Base-by-base conservation (phyloP, 2,888 invertebrate species). In the Hydroisotoma schaefferi region DNA sequence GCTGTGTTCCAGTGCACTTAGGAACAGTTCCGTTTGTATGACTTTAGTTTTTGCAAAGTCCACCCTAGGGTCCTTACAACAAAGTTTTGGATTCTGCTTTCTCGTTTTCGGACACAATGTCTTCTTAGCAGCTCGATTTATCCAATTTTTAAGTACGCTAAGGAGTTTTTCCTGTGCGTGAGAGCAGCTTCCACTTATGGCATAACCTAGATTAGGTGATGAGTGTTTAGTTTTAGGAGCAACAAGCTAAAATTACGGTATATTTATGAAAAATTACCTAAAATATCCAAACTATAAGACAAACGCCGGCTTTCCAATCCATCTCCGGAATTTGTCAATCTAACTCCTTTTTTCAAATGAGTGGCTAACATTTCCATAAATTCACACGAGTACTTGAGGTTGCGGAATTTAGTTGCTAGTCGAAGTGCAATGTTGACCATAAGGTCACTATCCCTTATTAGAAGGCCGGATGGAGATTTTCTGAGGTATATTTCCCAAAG, bases 401-500 rank as follows among this genome's bases (percentile, higher is more conserved):
- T 25, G 0, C 28, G 6, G 22, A 44, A 59, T 8, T 52, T 57
- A 22, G 57, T 44, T 18, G 56, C 38, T 25, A 69, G 26, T 4
- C 43, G 29, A 3, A 59, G 38, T 23, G 66, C 44, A 12, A 67
- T 61, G 40, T 65, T 63, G 12, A 58, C 65, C 25, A 64, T 47
- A 33, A 51, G 26, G 49, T 61, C 63, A 10, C 60, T 20, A 55
- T 67, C 66, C 8, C 52, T 56, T 18, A 62, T 49, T 18, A 51
- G 40, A 10, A 69, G 60, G 1, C 64, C 67, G n/a, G 63, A 40
- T 5, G 64, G 54, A n/a, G 63, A 57, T 22, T 54, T 52, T n/a
- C 38, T 58, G 38, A 62, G 48, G 46, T 67, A 69, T 1, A 56
- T 43, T 2, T 51, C 27, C 69, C 69, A 69, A 4, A 64, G 29